Base-by-base conservation (phyloP, 2,797 vertebrate species). In the Leptatherina wallacei region DNA sequence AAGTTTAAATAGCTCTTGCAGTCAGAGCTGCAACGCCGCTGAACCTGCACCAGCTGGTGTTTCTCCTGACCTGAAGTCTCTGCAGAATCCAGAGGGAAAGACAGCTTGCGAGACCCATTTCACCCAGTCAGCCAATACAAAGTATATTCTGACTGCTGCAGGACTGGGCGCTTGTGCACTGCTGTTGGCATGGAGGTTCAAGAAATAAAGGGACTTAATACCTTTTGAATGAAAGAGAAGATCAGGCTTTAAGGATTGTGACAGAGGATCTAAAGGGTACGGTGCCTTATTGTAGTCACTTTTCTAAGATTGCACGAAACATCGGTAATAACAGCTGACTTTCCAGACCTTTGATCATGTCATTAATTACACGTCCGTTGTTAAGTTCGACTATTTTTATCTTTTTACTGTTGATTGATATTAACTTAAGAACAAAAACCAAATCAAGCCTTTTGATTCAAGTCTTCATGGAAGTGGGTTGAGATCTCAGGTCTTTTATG, bases 181-280 rank as follows among this genome's bases (percentile, higher is more conserved):
- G 71, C 58, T 95, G 58, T 3, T 93, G 61, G 89, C 78, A 2
- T 94, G 92, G 92, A 94, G 60, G 88, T 79, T 90, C 20, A 94
- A 81, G 74, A 77, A 92, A 44, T 94, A 84, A 89, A 57, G 35
- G 22, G 38, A 61, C 63, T 66, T 77, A 69, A 81, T 64, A 70
- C 35, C 51, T 40, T 40, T 70, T 74, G 65, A 77, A 4, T 80
- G 27, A 47, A 79, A 72, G 57, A 63, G 60, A 54, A 78, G 84
- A 75, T 81, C 68, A 79, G 59, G 44, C 55, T 63, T 70, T 69
- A 58, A 78, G 22, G 69, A 40, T 66, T 71, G 56, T 65, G 11
- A 74, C 73, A 60, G 56, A 63, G 62, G 73, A 78, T 81, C 65
- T 66, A 56, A 42, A 33, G 44, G 69, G 61, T 78, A 56, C 54